A percentile compares a stretch with the other conserved stretches of the same genome.
Conservation (phyloP, 2,113 vertebrate species). For the Empidonax traillii region DNA sequence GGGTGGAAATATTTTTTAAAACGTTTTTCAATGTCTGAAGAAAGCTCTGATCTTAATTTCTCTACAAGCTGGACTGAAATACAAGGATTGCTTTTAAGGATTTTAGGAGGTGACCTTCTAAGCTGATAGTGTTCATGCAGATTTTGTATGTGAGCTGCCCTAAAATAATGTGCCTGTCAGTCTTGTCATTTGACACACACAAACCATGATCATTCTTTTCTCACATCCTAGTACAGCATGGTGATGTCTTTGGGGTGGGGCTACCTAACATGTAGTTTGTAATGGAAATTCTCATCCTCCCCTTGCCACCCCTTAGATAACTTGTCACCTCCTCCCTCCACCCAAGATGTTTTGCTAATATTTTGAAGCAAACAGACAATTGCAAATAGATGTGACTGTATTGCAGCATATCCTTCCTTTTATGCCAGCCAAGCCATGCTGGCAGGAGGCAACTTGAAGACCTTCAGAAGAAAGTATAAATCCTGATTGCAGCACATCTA, state of each 20-base stretch:
- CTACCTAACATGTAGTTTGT: background rate
- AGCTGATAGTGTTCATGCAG: background rate
- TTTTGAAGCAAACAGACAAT: background rate
- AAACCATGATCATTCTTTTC: background rate
- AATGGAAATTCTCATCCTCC: constrained; percentile 40
- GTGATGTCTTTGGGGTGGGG: background rate
- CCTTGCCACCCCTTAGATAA: background rate
- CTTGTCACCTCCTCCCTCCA: background rate
- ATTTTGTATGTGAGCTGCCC: background rate
- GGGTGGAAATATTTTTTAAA: background rate
- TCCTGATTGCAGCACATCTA: background rate
- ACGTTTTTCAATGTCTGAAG: background rate
- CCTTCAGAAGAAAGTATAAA: background rate
- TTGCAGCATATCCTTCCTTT: constrained; percentile 53
- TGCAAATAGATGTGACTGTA: background rate
- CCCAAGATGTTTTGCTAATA: background rate
- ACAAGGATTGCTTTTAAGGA: background rate
- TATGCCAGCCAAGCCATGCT: background rate
- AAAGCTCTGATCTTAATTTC: background rate
- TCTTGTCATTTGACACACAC: background rate
- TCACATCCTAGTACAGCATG: background rate
- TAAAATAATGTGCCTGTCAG: background rate
- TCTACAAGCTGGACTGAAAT: background rate
- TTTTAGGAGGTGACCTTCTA: background rate
- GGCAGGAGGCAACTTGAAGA: background rate